phyloP scores from a whole-genome alignment of 2,113 vertebrate genomes.

The Phoxinus phoxinus region DNA sequence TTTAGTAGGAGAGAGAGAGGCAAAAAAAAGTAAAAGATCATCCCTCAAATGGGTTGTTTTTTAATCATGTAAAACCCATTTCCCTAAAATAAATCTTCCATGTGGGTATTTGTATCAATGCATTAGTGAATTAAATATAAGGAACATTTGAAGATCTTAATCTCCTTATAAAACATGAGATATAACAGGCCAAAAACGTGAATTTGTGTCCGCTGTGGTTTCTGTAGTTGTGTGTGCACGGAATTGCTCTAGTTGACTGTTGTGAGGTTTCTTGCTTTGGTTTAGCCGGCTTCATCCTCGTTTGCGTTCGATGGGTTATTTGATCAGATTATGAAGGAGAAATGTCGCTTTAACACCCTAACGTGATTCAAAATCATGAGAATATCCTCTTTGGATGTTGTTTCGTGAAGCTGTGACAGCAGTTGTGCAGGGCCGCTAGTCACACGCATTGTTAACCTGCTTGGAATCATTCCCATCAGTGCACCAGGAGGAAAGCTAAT shows the following conservation, averaged over 20 bases:
- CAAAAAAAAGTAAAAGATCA: neutral
- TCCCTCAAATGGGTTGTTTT: neutral
- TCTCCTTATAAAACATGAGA: neutral
- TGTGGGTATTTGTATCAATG: neutral
- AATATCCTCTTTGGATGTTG: slow-evolving; percentile 3
- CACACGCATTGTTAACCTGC: slow-evolving; percentile 24
- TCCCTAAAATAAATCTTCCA: too few relatives aligned
- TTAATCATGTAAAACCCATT: neutral
- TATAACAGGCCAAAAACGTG: neutral
- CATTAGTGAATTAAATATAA: neutral
- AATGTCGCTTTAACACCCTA: neutral
- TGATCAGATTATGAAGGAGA: neutral
- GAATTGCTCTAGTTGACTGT: neutral
- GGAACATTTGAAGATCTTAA: neutral
- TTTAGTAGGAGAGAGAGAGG: neutral
- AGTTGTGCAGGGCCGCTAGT: slow-evolving; percentile 22
- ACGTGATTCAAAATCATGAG: neutral
- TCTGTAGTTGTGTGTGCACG: neutral
- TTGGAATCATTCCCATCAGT: slow-evolving; percentile 49
- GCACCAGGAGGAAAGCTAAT: slow-evolving; percentile 74
- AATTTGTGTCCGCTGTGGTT: neutral
- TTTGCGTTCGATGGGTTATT: neutral
- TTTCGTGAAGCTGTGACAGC: slow-evolving; percentile 17
- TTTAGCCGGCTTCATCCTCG: neutral
- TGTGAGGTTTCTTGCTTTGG: neutral